A percentile compares a stretch with the other conserved stretches of the same genome.
phyloP scores from a whole-genome alignment of 2,888 invertebrate species.

The Anticlea derivata region DNA sequence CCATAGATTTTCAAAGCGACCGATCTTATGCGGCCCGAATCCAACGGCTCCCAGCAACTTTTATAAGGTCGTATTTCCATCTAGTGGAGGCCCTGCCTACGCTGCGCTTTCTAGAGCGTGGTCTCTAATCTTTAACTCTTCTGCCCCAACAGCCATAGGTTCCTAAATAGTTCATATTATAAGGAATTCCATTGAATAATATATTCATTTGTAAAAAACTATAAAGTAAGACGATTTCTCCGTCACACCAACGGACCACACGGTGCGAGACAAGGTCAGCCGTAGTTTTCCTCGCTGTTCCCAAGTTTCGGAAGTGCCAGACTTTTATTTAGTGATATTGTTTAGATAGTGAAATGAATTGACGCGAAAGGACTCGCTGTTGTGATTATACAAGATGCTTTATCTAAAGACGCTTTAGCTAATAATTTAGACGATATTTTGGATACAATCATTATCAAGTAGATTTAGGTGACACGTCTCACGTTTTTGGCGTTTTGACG shows the following conservation, averaged over 20 bases:
- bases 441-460: constrained; percentile 67
- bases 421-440: constrained; percentile 75
- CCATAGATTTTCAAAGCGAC: too few species aligned
- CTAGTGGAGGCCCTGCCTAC: too few species aligned
- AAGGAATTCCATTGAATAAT: background rate
- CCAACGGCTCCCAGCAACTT: too few species aligned
- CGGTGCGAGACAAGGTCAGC: constrained; percentile 75
- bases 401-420: constrained; percentile 80
- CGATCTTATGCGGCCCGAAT: too few species aligned
- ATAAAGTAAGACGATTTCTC: constrained; percentile 65
- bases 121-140: too few species aligned
- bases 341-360: constrained; percentile 76
- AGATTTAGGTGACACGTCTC: constrained; percentile 33
- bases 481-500: constrained; percentile 56
- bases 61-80: too few species aligned
- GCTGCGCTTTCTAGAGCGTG: too few species aligned
- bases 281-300: constrained; percentile 80
- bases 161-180: too few species aligned
- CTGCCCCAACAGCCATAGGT: too few species aligned
- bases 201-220: background rate
- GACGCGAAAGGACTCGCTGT: constrained; percentile 63
- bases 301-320: constrained; percentile 81
- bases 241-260: constrained; percentile 60
- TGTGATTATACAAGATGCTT: constrained; percentile 82
- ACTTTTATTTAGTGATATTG: constrained; percentile 78